A percentile compares a stretch with the other conserved stretches of the same genome.
phyloP scores from a whole-genome alignment of 1,140 invertebrate species.

The Dinothrombium tinctorium region DNA sequence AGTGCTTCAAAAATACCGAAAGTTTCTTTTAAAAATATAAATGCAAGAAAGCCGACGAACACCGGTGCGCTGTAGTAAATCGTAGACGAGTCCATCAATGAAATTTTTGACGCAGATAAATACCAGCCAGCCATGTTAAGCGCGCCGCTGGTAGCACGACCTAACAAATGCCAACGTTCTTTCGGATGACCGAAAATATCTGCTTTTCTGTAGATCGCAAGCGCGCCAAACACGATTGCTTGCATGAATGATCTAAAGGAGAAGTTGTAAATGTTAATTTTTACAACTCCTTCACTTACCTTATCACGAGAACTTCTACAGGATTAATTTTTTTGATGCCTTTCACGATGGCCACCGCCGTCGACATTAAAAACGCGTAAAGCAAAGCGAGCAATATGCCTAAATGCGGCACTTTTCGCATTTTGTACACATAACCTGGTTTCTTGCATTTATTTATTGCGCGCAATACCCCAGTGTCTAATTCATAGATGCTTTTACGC shows the following conservation, averaged over 20 bases:
- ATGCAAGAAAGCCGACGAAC: conserved; percentile 27
- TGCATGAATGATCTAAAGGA: not conserved
- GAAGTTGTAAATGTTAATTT: too few relatives aligned
- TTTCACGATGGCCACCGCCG: too few relatives aligned
- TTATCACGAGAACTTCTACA: too few relatives aligned
- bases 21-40: conserved; percentile 27
- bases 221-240: not conserved
- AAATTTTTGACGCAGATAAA: not conserved
- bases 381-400: too few relatives aligned
- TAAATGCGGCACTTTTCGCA: too few relatives aligned
- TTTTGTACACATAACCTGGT: too few relatives aligned
- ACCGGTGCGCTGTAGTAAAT: conserved; percentile 32
- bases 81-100: conserved; percentile 25
- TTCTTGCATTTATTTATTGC: too few relatives aligned
- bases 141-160: conserved; percentile 1
- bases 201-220: not conserved
- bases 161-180: not conserved
- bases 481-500: too few relatives aligned
- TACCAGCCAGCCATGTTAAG: conserved; percentile 2
- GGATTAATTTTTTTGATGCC: too few relatives aligned
- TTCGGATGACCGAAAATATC: not conserved
- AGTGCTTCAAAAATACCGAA: conserved; percentile 26
- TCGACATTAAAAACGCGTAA: too few relatives aligned
- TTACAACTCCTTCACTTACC: too few relatives aligned
- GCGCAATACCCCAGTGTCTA: too few relatives aligned